Evolutionary conservation across 2,797 vertebrate species (phyloP).

Genomic region (Gastrophryne carolinensis): DNA sequence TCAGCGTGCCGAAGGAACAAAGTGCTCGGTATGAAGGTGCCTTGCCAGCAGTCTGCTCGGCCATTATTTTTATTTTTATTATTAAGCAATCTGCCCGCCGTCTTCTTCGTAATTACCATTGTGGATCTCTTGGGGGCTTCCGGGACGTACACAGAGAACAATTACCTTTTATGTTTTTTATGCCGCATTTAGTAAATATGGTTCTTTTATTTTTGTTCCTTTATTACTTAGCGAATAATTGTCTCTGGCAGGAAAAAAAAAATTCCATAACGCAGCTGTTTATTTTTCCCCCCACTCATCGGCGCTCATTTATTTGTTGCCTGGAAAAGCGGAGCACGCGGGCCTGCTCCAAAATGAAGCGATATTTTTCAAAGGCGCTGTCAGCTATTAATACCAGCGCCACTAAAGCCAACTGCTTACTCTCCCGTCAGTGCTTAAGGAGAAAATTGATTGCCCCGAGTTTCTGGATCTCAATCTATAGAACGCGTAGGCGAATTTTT

Average conservation of each 20-base stretch:
- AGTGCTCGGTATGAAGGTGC: background rate
- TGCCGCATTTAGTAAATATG: constrained; percentile 11
- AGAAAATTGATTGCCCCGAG: constrained; percentile 42
- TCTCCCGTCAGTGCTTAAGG: constrained; percentile 46
- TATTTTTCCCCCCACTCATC: background rate
- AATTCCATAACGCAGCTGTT: constrained; percentile 22
- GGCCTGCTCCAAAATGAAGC: constrained; percentile 5
- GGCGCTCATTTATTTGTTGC: background rate
- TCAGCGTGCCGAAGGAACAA: background rate
- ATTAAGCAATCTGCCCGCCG: constrained; percentile 7
- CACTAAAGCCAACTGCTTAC: constrained; percentile 20
- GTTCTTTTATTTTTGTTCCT: constrained; percentile 20
- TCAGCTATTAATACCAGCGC: constrained; percentile 37
- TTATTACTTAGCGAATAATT: constrained; percentile 23
- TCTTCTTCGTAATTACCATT: background rate
- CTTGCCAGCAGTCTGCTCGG: background rate
- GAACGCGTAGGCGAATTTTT: constrained; percentile 49
- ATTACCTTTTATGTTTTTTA: constrained; percentile 23
- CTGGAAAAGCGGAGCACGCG: constrained; percentile 21
- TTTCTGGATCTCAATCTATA: constrained; percentile 42
- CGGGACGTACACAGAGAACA: background rate
- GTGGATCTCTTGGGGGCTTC: constrained; percentile 12
- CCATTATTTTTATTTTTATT: background rate
- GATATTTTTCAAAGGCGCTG: constrained; percentile 10
- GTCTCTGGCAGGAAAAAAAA: background rate